Conservation (phyloP, 2,888 invertebrate genomes). For the Brassicogethes aeneus region DNA sequence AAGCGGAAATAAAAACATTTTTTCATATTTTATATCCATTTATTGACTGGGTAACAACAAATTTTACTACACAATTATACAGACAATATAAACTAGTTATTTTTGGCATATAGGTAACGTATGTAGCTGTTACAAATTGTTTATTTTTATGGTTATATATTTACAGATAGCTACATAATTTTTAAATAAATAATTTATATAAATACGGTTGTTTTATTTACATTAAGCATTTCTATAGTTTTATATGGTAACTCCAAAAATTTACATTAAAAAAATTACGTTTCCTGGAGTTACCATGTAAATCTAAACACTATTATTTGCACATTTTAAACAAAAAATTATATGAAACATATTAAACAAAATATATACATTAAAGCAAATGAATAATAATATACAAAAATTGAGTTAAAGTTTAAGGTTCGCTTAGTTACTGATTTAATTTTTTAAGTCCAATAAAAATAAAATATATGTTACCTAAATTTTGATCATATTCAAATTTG, state of each 20-base stretch:
- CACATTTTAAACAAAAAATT: no score
- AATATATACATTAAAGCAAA: not conserved
- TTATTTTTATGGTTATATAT: constrained; percentile 21
- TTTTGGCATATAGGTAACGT: constrained; percentile 36
- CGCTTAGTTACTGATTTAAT: not conserved
- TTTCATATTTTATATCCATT: constrained; percentile 24
- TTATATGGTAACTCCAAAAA: constrained; percentile 9
- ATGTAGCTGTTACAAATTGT: constrained; percentile 25
- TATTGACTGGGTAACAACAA: constrained; percentile 39
- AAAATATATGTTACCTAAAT: no score
- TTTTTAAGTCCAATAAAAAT: no score
- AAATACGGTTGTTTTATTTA: constrained; percentile 20
- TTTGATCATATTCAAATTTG: no score
- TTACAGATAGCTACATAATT: constrained; percentile 26
- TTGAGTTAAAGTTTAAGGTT: not conserved
- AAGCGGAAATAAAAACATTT: no score
- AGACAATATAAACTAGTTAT: constrained; percentile 27
- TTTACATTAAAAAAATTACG: constrained; percentile 14
- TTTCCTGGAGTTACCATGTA: no score
- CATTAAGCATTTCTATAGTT: constrained; percentile 6
- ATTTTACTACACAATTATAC: constrained; percentile 39
- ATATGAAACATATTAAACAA: not conserved
- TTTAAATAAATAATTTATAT: constrained; percentile 22
- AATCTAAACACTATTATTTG: no score
- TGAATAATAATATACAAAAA: not conserved